These are phyloP conservation scores for Spialia ferax DNA, from an alignment of 2,888 invertebrate genomes.

Conservation along the genomic window DNA sequence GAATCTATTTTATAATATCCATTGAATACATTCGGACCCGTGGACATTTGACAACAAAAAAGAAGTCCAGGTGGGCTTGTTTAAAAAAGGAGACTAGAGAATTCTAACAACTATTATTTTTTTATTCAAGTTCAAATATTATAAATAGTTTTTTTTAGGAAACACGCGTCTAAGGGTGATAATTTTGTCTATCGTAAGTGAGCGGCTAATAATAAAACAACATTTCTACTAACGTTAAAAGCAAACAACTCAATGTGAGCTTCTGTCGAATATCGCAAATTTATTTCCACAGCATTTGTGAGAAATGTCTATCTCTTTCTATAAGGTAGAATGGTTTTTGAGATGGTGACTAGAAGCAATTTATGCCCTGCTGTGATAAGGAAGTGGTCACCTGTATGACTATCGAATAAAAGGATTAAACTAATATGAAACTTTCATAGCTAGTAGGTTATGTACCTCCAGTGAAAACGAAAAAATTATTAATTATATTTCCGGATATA, in stretches of 20 bases:
- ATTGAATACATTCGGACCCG: constrained; percentile 80
- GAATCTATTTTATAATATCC: constrained; percentile 73
- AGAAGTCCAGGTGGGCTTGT: constrained; percentile 76
- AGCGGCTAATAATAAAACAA: neutral
- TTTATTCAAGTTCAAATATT: constrained; percentile 31
- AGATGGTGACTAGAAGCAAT: constrained; percentile 12
- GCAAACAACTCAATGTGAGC: neutral
- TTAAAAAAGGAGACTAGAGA: constrained; percentile 58
- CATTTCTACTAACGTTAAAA: neutral
- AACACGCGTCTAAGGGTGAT: constrained; percentile 1
- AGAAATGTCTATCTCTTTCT: neutral
- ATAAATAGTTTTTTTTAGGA: neutral
- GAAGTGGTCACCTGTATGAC: neutral
- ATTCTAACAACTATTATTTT: constrained; percentile 32
- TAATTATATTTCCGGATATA: no score
- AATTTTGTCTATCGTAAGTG: neutral
- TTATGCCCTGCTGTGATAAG: constrained; percentile 6
- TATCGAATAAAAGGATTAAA: neutral
- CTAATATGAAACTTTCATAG: neutral
- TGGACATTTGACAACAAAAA: constrained; percentile 73
- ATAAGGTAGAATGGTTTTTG: constrained; percentile 12
- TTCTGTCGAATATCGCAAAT: neutral
- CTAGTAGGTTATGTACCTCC: no score
- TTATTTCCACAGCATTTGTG: neutral
- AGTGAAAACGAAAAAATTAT: no score